phyloP scores from a whole-genome alignment of 2,888 invertebrate species.

The Tetanocera ferruginea region DNA sequence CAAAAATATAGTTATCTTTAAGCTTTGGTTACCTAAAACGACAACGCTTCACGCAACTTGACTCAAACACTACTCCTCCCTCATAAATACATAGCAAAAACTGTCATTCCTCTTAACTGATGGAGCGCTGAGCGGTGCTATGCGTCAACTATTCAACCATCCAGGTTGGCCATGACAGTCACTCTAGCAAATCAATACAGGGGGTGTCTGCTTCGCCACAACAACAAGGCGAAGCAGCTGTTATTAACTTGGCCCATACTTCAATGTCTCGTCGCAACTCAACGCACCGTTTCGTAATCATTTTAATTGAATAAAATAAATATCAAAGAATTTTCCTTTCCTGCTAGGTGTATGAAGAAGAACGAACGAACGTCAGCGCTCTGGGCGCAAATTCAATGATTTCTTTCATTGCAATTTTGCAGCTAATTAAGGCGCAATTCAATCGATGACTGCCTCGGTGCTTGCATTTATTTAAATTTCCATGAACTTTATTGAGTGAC shows the following conservation, averaged over 20 bases:
- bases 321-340: not conserved
- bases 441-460: not conserved
- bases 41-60: too few species aligned
- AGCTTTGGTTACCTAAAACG: too few species aligned
- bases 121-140: not conserved
- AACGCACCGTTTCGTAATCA: constrained; percentile 12
- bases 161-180: not conserved
- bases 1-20: too few species aligned
- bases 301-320: not conserved
- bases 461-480: not conserved
- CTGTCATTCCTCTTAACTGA: too few species aligned
- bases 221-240: not conserved
- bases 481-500: not conserved
- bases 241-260: not conserved
- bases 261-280: not conserved
- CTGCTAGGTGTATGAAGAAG: not conserved
- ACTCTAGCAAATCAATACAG: constrained; percentile 13
- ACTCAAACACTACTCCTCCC: too few species aligned
- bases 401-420: not conserved
- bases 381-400: not conserved
- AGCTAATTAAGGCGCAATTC: constrained; percentile 1
- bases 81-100: too few species aligned
- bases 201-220: constrained; percentile 7
- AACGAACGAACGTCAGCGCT: not conserved
- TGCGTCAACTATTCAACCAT: not conserved